These are phyloP conservation scores for Babyrousa celebensis DNA, from an alignment of 2,797 vertebrate species.

Conservation along the genomic window DNA sequence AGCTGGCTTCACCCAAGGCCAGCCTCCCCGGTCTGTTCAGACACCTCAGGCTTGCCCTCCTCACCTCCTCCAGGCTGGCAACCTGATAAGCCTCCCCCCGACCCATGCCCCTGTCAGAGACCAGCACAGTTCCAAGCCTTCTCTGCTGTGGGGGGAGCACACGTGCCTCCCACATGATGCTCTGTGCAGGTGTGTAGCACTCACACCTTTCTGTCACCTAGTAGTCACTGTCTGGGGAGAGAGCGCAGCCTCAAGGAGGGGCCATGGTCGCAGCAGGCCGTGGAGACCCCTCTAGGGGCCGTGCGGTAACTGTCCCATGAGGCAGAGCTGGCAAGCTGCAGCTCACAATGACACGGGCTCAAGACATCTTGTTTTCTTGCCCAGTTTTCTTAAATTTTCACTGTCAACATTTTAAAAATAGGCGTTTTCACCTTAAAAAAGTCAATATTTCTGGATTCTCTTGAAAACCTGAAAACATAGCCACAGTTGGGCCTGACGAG, in stretches of 20 bases:
- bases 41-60: rapidly evolving
- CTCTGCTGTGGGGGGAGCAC: not conserved
- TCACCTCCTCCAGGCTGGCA: not conserved
- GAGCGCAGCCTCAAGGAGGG: not conserved
- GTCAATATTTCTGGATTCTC: not conserved
- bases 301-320: not conserved
- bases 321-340: not conserved
- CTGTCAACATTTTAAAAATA: not conserved
- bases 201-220: not conserved
- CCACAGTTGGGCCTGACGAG: no score
- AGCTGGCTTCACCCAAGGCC: not conserved
- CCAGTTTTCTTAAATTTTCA: not conserved
- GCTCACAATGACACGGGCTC: not conserved
- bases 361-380: not conserved
- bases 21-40: not conserved
- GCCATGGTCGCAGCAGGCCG: not conserved
- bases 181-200: rapidly evolving
- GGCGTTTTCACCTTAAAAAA: not conserved
- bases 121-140: not conserved
- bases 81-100: not conserved
- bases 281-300: not conserved
- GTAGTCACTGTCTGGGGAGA: rapidly evolving
- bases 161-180: rapidly evolving
- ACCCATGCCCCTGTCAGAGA: not conserved
- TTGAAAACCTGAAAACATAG: not conserved